phyloP scores from a whole-genome alignment of 2,888 invertebrate species.

The Meghimatium bilineatum region DNA sequence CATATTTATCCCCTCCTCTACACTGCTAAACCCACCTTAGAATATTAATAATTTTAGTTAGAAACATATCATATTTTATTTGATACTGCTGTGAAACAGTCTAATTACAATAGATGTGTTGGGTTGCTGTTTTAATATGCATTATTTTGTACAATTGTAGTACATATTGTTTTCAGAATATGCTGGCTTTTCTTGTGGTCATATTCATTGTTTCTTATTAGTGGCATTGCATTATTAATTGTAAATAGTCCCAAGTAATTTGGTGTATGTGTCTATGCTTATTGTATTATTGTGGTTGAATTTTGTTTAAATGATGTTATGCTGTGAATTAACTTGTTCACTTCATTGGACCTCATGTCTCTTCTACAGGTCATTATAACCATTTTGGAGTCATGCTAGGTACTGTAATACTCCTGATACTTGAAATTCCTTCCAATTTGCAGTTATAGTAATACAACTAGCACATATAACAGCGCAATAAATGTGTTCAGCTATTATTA shows the following conservation, averaged over 20 bases:
- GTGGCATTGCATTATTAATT: neutral
- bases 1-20: no score
- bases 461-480: slow-evolving; percentile 15
- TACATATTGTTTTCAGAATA: neutral
- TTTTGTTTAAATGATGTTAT: slow-evolving; percentile 23
- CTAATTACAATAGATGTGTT: neutral
- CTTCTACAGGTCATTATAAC: slow-evolving; percentile 56
- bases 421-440: slow-evolving; percentile 28
- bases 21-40: no score
- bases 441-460: slow-evolving; percentile 9
- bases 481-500: slow-evolving; percentile 19
- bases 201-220: neutral
- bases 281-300: neutral
- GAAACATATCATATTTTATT: neutral
- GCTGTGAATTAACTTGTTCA: slow-evolving; percentile 30
- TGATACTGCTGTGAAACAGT: neutral
- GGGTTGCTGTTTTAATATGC: neutral
- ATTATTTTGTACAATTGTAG: neutral
- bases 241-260: neutral
- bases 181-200: neutral
- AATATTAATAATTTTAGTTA: no score
- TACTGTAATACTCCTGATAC: slow-evolving; percentile 42
- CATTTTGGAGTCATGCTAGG: slow-evolving; percentile 56
- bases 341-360: slow-evolving; percentile 41
- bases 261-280: slow-evolving; percentile 3